Conservation (phyloP, 2,888 invertebrate genomes). For the Dione vanillae region DNA sequence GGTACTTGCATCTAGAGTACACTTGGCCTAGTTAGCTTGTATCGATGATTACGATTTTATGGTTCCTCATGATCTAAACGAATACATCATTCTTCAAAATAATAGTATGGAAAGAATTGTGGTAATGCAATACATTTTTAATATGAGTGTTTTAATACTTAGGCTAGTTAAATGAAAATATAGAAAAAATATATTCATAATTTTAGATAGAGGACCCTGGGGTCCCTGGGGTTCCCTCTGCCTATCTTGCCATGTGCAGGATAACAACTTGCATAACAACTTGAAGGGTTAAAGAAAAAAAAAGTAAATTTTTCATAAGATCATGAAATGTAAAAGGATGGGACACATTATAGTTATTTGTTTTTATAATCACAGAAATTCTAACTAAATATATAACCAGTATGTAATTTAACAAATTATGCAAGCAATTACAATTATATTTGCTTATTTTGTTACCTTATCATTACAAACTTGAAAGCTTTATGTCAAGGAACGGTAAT, state of each 20-base stretch:
- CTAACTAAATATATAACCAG: neutral
- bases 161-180: no score
- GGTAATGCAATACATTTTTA: neutral
- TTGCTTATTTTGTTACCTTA: neutral
- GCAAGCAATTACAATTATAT: neutral
- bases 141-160: no score
- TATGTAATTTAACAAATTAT: neutral
- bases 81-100: neutral
- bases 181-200: no score
- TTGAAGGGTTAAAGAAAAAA: no score
- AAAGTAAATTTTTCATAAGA: no score
- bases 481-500: constrained; percentile 20
- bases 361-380: neutral
- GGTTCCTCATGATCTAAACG: neutral
- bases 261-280: no score
- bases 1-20: constrained; percentile 19
- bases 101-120: neutral
- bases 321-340: no score
- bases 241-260: no score
- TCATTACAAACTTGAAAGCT: constrained; percentile 10
- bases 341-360: no score
- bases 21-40: constrained; percentile 26
- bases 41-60: constrained; percentile 22
- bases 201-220: no score
- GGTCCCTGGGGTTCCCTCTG: no score